Conservation (phyloP, 2,888 invertebrate genomes). For the Apomyelois bistriatella region DNA sequence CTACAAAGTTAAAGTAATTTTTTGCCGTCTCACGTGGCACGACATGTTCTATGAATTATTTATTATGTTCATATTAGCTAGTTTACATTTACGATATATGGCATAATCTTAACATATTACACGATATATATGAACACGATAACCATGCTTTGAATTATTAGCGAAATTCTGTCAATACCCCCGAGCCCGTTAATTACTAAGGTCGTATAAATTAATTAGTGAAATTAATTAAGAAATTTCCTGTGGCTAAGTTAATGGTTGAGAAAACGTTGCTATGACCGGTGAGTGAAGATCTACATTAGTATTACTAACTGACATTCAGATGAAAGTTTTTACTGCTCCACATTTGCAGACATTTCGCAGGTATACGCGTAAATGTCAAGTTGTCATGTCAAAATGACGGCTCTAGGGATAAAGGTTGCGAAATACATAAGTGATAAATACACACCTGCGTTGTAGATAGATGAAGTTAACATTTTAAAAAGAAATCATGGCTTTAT, state of each 20-base stretch:
- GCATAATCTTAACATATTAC: background rate
- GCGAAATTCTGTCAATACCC: background rate
- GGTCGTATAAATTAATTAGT: background rate
- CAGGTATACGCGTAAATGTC: background rate
- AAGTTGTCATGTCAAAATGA: background rate
- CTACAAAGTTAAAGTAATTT: conserved; percentile 7
- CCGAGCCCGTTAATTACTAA: background rate
- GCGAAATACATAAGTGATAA: background rate
- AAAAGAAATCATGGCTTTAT: background rate
- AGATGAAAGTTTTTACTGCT: background rate
- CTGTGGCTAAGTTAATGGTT: background rate
- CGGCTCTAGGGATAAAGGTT: background rate
- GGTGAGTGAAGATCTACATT: background rate
- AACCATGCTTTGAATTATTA: background rate
- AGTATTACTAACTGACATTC: background rate
- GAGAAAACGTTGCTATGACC: background rate
- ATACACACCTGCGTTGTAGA: background rate
- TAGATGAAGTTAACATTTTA: background rate
- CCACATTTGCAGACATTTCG: background rate
- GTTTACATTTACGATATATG: background rate
- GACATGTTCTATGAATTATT: conserved; percentile 3
- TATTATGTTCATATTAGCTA: background rate
- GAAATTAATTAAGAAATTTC: background rate
- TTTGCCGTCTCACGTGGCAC: background rate
- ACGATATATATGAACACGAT: background rate